A percentile compares a stretch with the other conserved stretches of the same genome.
Evolutionary conservation across 1,140 invertebrate genomes (phyloP).

Genomic region (Formica selysi): DNA sequence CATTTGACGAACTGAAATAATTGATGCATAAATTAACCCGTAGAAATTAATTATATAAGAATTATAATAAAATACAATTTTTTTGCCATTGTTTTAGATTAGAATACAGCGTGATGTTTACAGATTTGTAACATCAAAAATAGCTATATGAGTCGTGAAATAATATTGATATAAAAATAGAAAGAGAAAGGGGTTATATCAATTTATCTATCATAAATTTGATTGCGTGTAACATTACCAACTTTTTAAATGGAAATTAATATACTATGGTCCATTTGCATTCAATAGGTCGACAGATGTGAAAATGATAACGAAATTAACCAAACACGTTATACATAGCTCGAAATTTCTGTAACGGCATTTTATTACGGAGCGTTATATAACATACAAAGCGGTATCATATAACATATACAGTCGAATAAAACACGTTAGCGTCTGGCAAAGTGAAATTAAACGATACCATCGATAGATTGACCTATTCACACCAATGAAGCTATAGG

Average conservation of each 20-base stretch:
- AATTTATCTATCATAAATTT: constrained; percentile 22
- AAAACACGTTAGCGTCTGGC: constrained; percentile 8
- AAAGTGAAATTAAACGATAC: constrained; percentile 16
- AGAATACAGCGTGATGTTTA: neutral
- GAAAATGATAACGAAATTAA: constrained; percentile 31
- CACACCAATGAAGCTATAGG: neutral
- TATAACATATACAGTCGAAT: neutral
- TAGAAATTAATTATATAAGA: neutral
- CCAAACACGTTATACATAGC: neutral
- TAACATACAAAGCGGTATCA: neutral
- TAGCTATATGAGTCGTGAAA: neutral
- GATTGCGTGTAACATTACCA: neutral
- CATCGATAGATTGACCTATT: neutral
- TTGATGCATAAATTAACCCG: neutral
- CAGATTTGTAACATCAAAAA: neutral
- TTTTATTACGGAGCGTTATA: constrained; percentile 1
- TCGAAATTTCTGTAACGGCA: neutral
- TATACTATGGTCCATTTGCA: neutral
- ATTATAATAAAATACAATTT: no score
- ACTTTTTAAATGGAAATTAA: neutral
- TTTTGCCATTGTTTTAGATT: neutral
- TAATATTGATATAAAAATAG: neutral
- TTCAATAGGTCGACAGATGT: neutral
- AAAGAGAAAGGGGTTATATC: neutral
- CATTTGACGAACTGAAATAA: neutral